A percentile compares a stretch with the other conserved stretches of the same genome.
phyloP scores from a whole-genome alignment of 2,797 vertebrate genomes.

The Dermochelys coriacea region DNA sequence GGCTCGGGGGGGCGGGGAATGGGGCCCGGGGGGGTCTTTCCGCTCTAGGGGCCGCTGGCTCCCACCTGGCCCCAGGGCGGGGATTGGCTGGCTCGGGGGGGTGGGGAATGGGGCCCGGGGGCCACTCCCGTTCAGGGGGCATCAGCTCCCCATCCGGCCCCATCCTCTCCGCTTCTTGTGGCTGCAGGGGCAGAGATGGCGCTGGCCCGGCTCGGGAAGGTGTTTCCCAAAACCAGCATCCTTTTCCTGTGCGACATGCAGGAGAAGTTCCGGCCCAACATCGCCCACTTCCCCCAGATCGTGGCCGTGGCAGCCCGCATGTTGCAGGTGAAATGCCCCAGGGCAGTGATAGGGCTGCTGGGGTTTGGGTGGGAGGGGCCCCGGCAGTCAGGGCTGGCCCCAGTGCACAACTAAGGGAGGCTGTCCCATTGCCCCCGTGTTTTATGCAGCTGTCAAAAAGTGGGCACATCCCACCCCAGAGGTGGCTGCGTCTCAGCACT shows the following conservation, averaged over 20 bases:
- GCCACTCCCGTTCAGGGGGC: background rate
- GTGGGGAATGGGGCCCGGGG: background rate
- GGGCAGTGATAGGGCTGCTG: background rate
- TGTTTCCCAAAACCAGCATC: slow-evolving; percentile 83
- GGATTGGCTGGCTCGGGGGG: no score
- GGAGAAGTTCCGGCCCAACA: slow-evolving; percentile 89
- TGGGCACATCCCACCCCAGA: background rate
- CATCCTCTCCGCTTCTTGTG: background rate
- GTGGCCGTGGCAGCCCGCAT: slow-evolving; percentile 88
- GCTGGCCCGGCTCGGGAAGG: slow-evolving; percentile 78
- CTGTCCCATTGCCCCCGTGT: background rate
- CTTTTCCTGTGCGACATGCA: slow-evolving; percentile 94
- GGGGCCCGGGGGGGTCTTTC: no score
- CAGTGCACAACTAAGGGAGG: background rate
- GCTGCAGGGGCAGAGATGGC: slow-evolving; percentile 53
- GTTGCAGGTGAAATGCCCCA: slow-evolving; percentile 83
- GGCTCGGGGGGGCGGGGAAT: no score
- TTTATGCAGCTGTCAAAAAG: background rate
- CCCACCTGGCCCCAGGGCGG: no score
- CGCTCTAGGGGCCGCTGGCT: background rate
- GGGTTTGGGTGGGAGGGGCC: background rate
- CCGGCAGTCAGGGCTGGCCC: background rate
- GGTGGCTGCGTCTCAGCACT: no score
- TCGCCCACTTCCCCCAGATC: slow-evolving; percentile 89
- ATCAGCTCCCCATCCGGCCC: background rate